phyloP scores from a whole-genome alignment of 1,140 invertebrate species.

The Plutomurus gul region DNA sequence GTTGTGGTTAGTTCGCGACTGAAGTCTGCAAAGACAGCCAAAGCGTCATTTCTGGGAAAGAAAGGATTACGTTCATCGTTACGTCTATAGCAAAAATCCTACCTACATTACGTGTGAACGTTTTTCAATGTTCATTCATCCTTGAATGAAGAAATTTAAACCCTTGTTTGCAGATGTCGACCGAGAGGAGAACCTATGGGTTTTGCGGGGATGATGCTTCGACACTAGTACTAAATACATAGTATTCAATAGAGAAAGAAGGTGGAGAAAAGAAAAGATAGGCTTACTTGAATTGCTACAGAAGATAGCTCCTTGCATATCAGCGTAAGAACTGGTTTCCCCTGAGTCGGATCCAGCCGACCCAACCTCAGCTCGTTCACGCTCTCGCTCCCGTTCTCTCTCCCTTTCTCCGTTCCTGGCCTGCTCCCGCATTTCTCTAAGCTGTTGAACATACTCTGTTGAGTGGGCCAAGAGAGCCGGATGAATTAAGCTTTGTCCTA shows the following conservation, averaged over 20 bases:
- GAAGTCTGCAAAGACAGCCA: too few species aligned
- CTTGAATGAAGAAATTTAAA: too few species aligned
- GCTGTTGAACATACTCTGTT: slow-evolving; percentile 54
- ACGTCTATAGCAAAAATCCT: too few species aligned
- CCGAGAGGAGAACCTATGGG: too few species aligned
- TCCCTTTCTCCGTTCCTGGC: slow-evolving; percentile 10
- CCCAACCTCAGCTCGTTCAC: slow-evolving; percentile 12
- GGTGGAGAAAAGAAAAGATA: not conserved
- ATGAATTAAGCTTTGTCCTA: slow-evolving; percentile 50
- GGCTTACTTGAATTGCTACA: slow-evolving; percentile 13
- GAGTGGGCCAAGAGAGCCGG: slow-evolving; percentile 55
- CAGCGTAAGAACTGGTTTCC: slow-evolving; percentile 16
- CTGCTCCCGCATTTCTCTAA: slow-evolving; percentile 58
- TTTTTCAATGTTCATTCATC: too few species aligned
- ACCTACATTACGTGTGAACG: too few species aligned
- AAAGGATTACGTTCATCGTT: not conserved
- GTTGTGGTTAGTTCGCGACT: not conserved
- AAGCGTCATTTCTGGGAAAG: not conserved
- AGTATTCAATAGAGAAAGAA: not conserved
- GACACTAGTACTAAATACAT: too few species aligned
- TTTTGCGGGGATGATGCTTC: too few species aligned
- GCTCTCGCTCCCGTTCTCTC: slow-evolving; percentile 24
- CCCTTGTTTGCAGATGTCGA: too few species aligned
- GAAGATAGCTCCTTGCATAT: slow-evolving; percentile 24
- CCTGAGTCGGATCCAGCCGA: slow-evolving; percentile 41